Conservation (phyloP, 2,113 vertebrate genomes). For the Calyptomena viridis region DNA sequence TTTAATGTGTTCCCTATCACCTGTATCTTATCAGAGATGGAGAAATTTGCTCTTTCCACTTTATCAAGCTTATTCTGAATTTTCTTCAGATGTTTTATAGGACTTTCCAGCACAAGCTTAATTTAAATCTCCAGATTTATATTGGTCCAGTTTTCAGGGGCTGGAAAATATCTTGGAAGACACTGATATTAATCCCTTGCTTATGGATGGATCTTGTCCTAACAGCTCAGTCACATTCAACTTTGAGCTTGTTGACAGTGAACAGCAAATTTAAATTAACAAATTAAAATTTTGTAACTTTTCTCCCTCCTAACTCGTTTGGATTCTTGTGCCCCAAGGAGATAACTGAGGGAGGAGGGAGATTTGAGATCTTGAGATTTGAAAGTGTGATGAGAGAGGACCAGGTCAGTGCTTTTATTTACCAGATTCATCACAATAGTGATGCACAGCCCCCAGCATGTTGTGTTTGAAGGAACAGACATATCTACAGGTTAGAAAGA, state of each 20-base stretch:
- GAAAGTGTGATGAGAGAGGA: background rate
- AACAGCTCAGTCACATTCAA: background rate
- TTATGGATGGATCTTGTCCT: background rate
- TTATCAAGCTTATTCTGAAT: background rate
- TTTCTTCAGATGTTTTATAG: background rate
- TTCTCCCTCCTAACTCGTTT: background rate
- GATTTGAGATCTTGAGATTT: background rate
- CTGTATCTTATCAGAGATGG: background rate
- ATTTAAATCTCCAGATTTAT: background rate
- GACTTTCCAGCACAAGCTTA: background rate
- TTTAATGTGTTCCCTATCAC: background rate
- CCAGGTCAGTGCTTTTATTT: background rate
- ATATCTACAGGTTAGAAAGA: background rate
- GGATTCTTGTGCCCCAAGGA: background rate
- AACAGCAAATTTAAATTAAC: background rate
- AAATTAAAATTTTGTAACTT: background rate
- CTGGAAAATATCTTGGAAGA: background rate
- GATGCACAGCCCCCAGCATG: background rate
- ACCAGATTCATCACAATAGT: fast-evolving
- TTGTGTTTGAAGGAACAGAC: background rate
- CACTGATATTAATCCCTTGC: background rate
- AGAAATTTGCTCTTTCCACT: background rate
- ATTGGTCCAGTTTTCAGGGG: background rate
- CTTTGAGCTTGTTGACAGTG: background rate
- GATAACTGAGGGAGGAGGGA: background rate